Evolutionary conservation across 2,797 vertebrate genomes (phyloP), one percentile per base, ranked within the genome.

Genomic region (Oreochromis mossambicus): DNA sequence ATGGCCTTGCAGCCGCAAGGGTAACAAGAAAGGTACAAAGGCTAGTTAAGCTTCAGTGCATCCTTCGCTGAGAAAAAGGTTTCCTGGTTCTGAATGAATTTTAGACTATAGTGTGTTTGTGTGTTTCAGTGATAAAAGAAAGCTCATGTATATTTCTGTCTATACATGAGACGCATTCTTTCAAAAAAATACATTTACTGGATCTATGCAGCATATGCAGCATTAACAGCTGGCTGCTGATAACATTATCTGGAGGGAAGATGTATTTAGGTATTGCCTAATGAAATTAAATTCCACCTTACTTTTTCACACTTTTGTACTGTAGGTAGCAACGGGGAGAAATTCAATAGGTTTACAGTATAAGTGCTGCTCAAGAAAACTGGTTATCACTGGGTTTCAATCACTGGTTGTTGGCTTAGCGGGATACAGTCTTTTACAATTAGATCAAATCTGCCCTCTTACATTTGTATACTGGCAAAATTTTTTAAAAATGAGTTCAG

Each of bases 11-110:
- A 93, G 94, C 88, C 68, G 26, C 50, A n/a, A 80, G 87, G 68
- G 82, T 63, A 92, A 83, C 83, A 61, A 79, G 79, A 77, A 66
- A 86, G 89, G 90, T 91, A 91, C 87, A 91, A 91, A 94, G 86
- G 82, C 81, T 61, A 51, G 87, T 84, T 81, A 87, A 92, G 78
- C 88, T 84, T 87, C 77, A 34, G 77, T 13, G 88, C 82, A 84
- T 87, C 85, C 86, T 77, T 80, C 14, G 21, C 77, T 83, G 70
- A 77, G 79, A 86, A 91, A 68, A 88, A 79, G 51, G 82, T 80
- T 84, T 29, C 9, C 19, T 80, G 63, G n/a, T 63, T 87, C 78
- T 77, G 79, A 86, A 89, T 85, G 24, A 78, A 87, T 88, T 85
- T 92, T 78, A 68, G 9, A 89, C 50, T 51, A 36, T 32, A 13